Conservation (phyloP, 2,797 vertebrate genomes). For the Chromis chromis region DNA sequence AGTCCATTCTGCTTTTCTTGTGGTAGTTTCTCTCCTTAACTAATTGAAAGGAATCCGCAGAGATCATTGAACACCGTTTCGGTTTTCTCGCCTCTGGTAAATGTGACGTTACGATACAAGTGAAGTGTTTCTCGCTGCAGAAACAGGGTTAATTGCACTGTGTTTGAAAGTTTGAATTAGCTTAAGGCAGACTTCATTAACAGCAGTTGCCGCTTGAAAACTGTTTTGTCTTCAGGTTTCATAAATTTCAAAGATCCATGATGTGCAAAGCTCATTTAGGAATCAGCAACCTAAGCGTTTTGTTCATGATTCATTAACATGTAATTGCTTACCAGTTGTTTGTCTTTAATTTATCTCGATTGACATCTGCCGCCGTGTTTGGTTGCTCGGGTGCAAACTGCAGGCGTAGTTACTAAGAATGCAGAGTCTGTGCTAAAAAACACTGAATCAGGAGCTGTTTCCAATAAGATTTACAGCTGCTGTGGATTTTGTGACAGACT, state of each 20-base stretch:
- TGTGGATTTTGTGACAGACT: conserved; percentile 59
- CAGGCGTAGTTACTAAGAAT: conserved; percentile 45
- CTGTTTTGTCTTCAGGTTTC: conserved; percentile 35
- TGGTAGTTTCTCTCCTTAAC: neutral
- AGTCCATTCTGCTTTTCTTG: neutral
- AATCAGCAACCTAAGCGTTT: conserved; percentile 30
- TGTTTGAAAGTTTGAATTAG: conserved; percentile 44
- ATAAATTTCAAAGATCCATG: conserved; percentile 1
- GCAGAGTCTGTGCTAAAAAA: conserved; percentile 51
- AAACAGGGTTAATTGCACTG: conserved; percentile 57
- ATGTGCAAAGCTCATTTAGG: conserved; percentile 34
- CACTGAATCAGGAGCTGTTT: conserved; percentile 51
- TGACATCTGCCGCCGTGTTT: conserved; percentile 54
- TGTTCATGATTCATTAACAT: conserved; percentile 38
- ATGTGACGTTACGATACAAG: conserved; percentile 26
- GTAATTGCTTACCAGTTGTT: conserved; percentile 41
- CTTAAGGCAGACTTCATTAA: conserved; percentile 31
- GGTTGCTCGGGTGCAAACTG: conserved; percentile 54
- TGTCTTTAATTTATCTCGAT: conserved; percentile 45
- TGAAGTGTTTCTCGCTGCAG: conserved; percentile 31
- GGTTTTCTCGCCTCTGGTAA: conserved; percentile 15
- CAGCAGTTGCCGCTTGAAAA: conserved; percentile 21
- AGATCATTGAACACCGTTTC: conserved; percentile 18
- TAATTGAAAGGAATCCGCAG: neutral
- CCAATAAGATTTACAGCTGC: conserved; percentile 63